Conservation (phyloP, 64 coral and sea anemone genomes). For the Platygyra sinensis region DNA sequence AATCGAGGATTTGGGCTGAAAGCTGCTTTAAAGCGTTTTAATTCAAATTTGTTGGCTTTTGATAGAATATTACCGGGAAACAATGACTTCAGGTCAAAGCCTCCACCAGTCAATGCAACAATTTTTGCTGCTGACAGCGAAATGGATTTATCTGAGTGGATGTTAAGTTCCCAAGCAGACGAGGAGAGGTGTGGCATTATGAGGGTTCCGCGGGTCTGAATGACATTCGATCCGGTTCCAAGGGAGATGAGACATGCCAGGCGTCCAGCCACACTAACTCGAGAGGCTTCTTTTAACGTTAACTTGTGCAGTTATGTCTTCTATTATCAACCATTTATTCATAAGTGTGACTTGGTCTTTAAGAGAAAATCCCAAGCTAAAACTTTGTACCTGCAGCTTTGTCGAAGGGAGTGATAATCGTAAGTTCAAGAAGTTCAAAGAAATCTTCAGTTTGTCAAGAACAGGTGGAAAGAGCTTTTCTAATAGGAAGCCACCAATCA, state of each 20-base stretch:
- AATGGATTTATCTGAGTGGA: neutral
- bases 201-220: slow-evolving; percentile 13
- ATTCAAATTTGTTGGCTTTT: slow-evolving; percentile 37
- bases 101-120: slow-evolving; percentile 40
- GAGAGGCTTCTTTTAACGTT: neutral
- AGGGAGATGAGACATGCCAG: slow-evolving; percentile 46
- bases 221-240: slow-evolving; percentile 30
- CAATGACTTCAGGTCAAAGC: slow-evolving; percentile 53
- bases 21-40: slow-evolving; percentile 30
- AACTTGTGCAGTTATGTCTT: slow-evolving; percentile 57
- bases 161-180: slow-evolving; percentile 40
- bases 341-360: slow-evolving; percentile 33
- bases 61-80: slow-evolving; percentile 45
- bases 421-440: slow-evolving; percentile 28
- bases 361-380: slow-evolving; percentile 29
- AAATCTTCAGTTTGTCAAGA: slow-evolving; percentile 45
- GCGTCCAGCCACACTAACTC: slow-evolving; percentile 36
- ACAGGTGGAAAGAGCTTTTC: slow-evolving; percentile 44
- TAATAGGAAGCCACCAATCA: slow-evolving; percentile 51
- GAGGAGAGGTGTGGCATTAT: slow-evolving; percentile 32
- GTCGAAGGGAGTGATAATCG: slow-evolving; percentile 42
- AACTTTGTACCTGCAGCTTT: slow-evolving; percentile 23
- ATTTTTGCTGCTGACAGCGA: slow-evolving; percentile 29
- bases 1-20: slow-evolving; percentile 41
- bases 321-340: slow-evolving; percentile 54